phyloP scores from a whole-genome alignment of 2,113 vertebrate genomes.

The Brienomyrus longianalis region DNA sequence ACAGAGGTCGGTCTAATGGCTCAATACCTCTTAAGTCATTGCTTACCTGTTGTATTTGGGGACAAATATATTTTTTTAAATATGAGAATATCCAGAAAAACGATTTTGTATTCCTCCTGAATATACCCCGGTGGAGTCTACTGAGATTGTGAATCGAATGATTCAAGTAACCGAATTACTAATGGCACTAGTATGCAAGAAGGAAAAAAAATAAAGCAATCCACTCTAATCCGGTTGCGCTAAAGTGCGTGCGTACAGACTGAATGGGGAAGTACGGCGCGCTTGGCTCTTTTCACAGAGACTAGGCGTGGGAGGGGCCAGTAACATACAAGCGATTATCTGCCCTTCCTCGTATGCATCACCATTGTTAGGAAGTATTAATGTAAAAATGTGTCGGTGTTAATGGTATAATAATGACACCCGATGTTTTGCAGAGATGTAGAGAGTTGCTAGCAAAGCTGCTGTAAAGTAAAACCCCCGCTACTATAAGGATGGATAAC shows the following conservation, averaged over 20 bases:
- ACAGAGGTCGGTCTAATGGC: neutral
- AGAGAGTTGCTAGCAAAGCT: neutral
- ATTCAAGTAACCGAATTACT: neutral
- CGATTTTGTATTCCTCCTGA: slow-evolving; percentile 9
- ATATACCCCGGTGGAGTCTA: neutral
- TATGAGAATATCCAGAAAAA: neutral
- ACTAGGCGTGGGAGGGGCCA: slow-evolving; percentile 27
- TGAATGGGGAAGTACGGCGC: slow-evolving; percentile 19
- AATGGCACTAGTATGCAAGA: neutral
- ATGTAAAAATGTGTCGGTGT: neutral
- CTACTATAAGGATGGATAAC: neutral
- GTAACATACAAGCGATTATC: neutral
- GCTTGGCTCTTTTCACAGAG: slow-evolving; percentile 25
- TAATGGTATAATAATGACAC: neutral
- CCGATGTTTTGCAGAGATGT: neutral
- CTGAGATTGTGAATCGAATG: neutral
- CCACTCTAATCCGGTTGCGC: neutral
- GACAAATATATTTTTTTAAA: neutral
- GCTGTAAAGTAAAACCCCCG: neutral
- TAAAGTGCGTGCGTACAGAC: neutral
- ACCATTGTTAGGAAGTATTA: neutral
- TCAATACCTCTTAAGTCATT: neutral
- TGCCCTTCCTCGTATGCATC: neutral
- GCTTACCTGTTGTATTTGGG: slow-evolving; percentile 9
- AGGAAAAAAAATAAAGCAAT: neutral